Percentiles rank a stretch among this genome's conserved stretches.
Evolutionary conservation across 2,113 vertebrate genomes (phyloP).

Genomic region (Emberiza fucata): DNA sequence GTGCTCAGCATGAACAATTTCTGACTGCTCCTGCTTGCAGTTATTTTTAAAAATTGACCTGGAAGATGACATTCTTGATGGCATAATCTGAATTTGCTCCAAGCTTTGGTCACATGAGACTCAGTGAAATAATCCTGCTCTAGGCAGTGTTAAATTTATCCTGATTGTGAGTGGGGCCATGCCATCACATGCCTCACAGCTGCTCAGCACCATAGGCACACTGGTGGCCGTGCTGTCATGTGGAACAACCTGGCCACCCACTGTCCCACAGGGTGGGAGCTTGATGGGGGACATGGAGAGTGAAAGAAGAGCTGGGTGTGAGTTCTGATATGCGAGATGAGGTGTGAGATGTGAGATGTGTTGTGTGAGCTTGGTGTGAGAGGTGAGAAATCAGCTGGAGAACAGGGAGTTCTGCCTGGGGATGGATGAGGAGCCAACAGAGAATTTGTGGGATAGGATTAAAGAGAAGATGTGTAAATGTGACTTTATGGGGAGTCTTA

Average conservation of each 20-base stretch:
- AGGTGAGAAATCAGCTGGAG: background rate
- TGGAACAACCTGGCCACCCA: background rate
- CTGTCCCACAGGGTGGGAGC: background rate
- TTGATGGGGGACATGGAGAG: background rate
- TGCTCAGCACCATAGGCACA: background rate
- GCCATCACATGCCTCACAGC: background rate
- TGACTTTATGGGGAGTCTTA: background rate
- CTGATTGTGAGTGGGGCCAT: background rate
- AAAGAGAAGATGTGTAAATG: background rate
- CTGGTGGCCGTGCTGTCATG: rapidly evolving
- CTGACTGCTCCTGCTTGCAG: background rate
- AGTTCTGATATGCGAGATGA: background rate
- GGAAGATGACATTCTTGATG: background rate
- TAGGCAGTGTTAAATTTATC: background rate
- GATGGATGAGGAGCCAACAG: background rate
- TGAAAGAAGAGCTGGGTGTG: background rate
- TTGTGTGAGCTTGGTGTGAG: background rate
- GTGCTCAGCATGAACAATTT: background rate
- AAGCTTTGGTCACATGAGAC: background rate
- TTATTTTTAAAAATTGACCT: background rate
- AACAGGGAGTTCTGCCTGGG: background rate
- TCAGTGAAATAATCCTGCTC: background rate
- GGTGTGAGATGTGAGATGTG: too few relatives aligned
- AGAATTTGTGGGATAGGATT: background rate
- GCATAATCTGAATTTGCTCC: background rate